Conservation (phyloP, 1,140 invertebrate genomes). For the Spodoptera litura region DNA sequence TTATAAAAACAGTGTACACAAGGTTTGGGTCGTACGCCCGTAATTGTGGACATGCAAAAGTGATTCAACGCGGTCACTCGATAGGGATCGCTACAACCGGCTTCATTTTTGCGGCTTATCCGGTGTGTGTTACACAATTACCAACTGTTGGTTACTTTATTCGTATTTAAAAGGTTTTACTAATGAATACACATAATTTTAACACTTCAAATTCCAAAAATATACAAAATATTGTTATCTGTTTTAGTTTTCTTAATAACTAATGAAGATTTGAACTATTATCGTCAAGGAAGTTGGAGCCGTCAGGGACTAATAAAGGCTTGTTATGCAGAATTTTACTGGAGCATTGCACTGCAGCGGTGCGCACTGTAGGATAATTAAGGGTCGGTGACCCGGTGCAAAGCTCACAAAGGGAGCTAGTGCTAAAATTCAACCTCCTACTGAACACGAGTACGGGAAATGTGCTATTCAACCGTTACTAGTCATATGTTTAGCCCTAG, state of each 20-base stretch:
- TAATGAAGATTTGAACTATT: constrained; percentile 24
- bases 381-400: constrained; percentile 71
- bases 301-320: constrained; percentile 79
- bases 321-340: constrained; percentile 85
- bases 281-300: constrained; percentile 63
- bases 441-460: constrained; percentile 57
- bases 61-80: constrained; percentile 66
- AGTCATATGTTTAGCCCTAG: constrained; percentile 41
- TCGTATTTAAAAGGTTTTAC: constrained; percentile 30
- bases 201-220: background rate
- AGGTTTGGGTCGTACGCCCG: constrained; percentile 65
- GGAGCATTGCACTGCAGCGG: constrained; percentile 79
- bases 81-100: constrained; percentile 63
- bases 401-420: constrained; percentile 64
- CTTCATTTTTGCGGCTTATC: constrained; percentile 67
- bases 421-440: constrained; percentile 66
- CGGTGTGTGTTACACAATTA: constrained; percentile 55
- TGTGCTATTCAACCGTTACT: constrained; percentile 52
- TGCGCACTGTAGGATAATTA: constrained; percentile 77
- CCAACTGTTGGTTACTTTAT: constrained; percentile 18
- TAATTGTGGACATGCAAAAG: constrained; percentile 54
- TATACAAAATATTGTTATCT: background rate
- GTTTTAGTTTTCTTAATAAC: background rate
- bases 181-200: constrained; percentile 7
- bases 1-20: constrained; percentile 69